These are phyloP conservation scores for Ormyrus rosae DNA, from an alignment of 2,888 invertebrate species.

Conservation along the genomic window DNA sequence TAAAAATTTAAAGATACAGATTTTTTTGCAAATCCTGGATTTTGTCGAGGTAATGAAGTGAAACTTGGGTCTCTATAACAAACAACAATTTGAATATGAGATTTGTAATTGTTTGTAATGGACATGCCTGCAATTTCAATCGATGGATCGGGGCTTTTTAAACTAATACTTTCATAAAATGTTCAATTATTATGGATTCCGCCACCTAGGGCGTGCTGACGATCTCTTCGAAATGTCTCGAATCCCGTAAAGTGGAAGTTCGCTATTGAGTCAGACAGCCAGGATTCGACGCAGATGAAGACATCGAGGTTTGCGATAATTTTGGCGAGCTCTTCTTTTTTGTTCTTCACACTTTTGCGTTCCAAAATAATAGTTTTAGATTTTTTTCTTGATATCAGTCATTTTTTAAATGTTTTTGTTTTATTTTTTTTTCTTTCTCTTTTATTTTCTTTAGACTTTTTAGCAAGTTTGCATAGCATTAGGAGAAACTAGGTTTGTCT, in stretches of 20 bases:
- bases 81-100: not conserved
- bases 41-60: no score
- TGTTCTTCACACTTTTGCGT: slow-evolving; percentile 12
- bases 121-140: slow-evolving; percentile 18
- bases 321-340: slow-evolving; percentile 15
- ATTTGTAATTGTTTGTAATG: slow-evolving; percentile 1
- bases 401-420: no score
- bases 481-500: no score
- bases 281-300: slow-evolving; percentile 35
- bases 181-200: slow-evolving; percentile 30
- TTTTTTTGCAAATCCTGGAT: no score
- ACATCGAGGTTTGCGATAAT: slow-evolving; percentile 12
- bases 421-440: no score
- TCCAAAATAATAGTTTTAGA: slow-evolving; percentile 27
- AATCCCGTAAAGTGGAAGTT: slow-evolving; percentile 25
- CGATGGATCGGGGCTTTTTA: not conserved
- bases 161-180: slow-evolving; percentile 8
- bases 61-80: slow-evolving; percentile 26
- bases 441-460: no score
- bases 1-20: no score
- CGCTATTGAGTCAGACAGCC: slow-evolving; percentile 1
- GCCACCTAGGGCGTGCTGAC: slow-evolving; percentile 17
- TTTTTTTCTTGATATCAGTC: no score
- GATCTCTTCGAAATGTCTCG: slow-evolving; percentile 12
- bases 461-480: no score